Conservation (phyloP, 1,140 invertebrate genomes). For the Trinorchestia longiramus region DNA sequence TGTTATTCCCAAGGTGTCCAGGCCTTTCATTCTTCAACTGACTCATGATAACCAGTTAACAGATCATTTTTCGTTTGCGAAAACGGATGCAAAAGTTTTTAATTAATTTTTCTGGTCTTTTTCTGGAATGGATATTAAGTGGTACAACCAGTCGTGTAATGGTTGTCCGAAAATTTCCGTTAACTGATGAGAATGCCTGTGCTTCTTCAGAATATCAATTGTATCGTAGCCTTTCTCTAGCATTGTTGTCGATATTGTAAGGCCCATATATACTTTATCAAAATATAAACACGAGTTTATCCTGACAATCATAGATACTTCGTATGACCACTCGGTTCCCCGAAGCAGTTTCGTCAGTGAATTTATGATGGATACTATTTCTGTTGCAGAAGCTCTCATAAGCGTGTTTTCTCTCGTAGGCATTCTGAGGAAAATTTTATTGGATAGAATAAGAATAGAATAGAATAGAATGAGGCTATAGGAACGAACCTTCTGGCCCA, state of each 20-base stretch:
- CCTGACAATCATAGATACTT: not conserved
- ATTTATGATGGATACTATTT: not conserved
- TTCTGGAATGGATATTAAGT: not conserved
- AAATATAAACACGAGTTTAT: not conserved
- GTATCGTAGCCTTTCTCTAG: not conserved
- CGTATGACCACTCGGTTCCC: not conserved
- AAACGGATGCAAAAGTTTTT: not conserved
- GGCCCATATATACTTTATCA: not conserved
- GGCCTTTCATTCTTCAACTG: not conserved
- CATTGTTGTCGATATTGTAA: not conserved
- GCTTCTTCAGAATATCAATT: not conserved
- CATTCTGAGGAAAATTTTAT: not conserved
- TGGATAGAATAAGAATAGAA: too few relatives aligned
- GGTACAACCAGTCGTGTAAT: not conserved
- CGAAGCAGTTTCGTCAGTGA: too few relatives aligned
- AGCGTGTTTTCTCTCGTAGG: not conserved
- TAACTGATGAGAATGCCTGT: not conserved
- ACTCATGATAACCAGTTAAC: not conserved
- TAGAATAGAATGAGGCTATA: too few relatives aligned
- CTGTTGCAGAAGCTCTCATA: not conserved
- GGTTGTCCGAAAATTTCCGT: slow-evolving; percentile 55
- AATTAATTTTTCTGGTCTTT: not conserved
- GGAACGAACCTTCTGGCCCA: too few relatives aligned
- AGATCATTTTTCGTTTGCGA: not conserved
- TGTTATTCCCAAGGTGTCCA: not conserved